Conservation (phyloP, 1,140 invertebrate species). For the Papilio polyxenes region DNA sequence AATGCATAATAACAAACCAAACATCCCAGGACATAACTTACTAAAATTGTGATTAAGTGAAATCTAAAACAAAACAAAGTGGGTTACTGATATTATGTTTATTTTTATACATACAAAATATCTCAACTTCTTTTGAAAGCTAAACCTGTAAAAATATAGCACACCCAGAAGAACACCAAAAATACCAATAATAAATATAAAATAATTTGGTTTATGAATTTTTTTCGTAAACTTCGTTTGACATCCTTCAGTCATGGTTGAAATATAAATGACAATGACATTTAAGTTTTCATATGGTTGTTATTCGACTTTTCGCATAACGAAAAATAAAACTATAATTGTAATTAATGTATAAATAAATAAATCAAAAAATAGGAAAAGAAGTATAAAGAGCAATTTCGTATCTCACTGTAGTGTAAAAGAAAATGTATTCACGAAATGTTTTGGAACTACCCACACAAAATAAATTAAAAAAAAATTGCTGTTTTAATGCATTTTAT, state of each 20-base stretch:
- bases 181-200: conserved; percentile 69
- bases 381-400: too few species aligned
- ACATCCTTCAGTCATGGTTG: conserved; percentile 80
- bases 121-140: conserved; percentile 39
- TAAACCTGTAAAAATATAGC: conserved; percentile 71
- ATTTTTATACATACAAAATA: conserved; percentile 30
- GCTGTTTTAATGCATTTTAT: too few species aligned
- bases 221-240: conserved; percentile 73
- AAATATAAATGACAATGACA: conserved; percentile 59
- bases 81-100: conserved; percentile 37
- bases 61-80: conserved; percentile 67
- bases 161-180: conserved; percentile 63
- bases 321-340: background rate
- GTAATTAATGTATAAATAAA: background rate
- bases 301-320: background rate
- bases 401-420: too few species aligned
- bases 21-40: conserved; percentile 77
- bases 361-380: too few species aligned
- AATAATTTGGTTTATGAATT: conserved; percentile 75
- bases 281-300: background rate
- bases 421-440: too few species aligned
- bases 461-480: too few species aligned
- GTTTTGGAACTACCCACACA: too few species aligned
- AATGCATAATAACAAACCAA: conserved; percentile 75
- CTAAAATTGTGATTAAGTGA: conserved; percentile 70